These are phyloP conservation scores for Platygyra sinensis DNA, from an alignment of 64 coral and sea anemone species.

Conservation along the genomic window DNA sequence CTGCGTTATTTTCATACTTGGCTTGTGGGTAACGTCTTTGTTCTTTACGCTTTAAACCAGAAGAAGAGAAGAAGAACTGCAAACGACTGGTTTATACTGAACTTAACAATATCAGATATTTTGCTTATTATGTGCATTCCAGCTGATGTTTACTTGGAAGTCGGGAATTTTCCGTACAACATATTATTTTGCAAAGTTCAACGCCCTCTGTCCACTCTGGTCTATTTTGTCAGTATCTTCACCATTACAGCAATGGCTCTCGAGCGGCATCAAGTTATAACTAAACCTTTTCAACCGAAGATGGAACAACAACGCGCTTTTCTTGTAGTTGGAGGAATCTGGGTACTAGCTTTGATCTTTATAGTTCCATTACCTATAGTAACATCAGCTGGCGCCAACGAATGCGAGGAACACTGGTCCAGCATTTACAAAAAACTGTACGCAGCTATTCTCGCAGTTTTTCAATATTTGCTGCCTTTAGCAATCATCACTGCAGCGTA, in stretches of 20 bases:
- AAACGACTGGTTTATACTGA: conserved; percentile 28
- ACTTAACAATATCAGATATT: conserved; percentile 5
- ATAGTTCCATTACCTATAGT: conserved; percentile 7
- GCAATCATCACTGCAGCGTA: conserved; percentile 3
- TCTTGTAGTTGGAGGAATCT: background rate
- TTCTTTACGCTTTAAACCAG: background rate
- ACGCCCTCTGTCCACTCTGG: background rate
- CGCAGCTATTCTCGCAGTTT: background rate
- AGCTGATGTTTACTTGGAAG: background rate
- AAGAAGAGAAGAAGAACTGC: conserved; percentile 8
- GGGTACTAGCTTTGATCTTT: background rate
- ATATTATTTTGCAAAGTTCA: background rate
- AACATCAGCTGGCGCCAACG: background rate
- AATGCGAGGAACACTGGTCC: conserved; percentile 17
- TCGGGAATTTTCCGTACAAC: background rate
- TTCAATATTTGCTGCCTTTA: conserved; percentile 25
- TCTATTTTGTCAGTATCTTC: background rate
- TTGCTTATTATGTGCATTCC: background rate
- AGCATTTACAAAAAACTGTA: background rate
- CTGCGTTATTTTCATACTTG: background rate
- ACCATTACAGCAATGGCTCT: conserved; percentile 39
- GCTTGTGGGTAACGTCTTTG: conserved; percentile 27
- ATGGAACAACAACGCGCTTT: background rate
- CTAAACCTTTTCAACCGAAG: background rate
- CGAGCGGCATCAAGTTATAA: conserved; percentile 18